Conservation (phyloP, 2,797 vertebrate species). For the Urophycis tenuis region DNA sequence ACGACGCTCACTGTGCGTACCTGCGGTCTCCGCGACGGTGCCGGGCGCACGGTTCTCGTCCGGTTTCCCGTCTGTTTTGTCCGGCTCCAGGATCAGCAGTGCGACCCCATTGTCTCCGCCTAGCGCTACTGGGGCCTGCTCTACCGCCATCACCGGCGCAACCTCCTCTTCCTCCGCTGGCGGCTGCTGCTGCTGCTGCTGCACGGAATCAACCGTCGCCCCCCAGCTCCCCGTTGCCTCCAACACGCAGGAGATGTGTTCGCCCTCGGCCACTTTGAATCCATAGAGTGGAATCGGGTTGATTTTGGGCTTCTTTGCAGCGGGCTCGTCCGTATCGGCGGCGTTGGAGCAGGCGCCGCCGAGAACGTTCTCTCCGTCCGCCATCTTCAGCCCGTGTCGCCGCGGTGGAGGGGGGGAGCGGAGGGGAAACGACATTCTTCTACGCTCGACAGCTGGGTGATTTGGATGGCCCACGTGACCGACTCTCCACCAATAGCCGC, state of each 20-base stretch:
- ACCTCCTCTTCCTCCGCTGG: slow-evolving; percentile 52
- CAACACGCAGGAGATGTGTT: slow-evolving; percentile 19
- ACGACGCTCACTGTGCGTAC: slow-evolving; percentile 36
- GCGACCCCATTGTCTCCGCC: slow-evolving; percentile 69
- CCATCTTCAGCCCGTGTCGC: slow-evolving; percentile 83
- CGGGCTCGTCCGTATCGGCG: slow-evolving; percentile 60
- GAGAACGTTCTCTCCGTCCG: slow-evolving; percentile 74
- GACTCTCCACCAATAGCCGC: slow-evolving; percentile 41
- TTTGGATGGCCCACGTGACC: slow-evolving; percentile 82
- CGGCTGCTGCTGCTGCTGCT: slow-evolving; percentile 62
- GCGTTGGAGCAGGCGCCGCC: slow-evolving; percentile 63
- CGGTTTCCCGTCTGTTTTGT: slow-evolving; percentile 37
- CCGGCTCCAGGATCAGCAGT: slow-evolving; percentile 37
- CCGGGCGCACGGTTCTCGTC: slow-evolving; percentile 49
- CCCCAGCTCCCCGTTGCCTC: slow-evolving; percentile 37
- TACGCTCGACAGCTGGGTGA: slow-evolving; percentile 70
- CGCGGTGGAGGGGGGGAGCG: slow-evolving; percentile 48
- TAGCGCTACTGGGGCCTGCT: slow-evolving; percentile 60
- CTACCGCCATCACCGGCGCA: slow-evolving; percentile 63
- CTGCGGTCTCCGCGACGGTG: slow-evolving; percentile 51
- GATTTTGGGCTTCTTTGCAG: slow-evolving; percentile 64
- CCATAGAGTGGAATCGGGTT: slow-evolving; percentile 28
- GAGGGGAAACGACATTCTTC: slow-evolving; percentile 43
- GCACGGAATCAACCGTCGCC: slow-evolving; percentile 44
- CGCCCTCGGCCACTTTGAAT: slow-evolving; percentile 33